Base-by-base conservation (phyloP, 2,888 invertebrate species). In the Nebria brevicollis region DNA sequence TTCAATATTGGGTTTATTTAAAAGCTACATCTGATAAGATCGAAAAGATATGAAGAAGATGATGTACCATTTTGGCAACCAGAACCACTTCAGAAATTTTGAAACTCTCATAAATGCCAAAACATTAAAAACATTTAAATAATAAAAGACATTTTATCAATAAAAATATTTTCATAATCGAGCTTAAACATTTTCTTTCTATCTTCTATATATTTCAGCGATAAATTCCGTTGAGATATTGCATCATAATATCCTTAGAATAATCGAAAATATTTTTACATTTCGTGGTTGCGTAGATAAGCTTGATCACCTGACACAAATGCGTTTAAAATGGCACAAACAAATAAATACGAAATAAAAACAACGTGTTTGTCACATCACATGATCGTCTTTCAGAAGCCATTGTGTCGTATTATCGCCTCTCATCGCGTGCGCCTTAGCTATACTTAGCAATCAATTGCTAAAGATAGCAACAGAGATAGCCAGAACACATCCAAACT, bases 401-500 rank as follows among this genome's bases (percentile, higher is more conserved):
- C 78, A 78, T 78, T 78, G 78, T 78, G 78, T 73, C 73, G 77
- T 34, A 77, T 77, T 66, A 77, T 77, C 77, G 68, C 66, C 66
- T 66, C 66, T 42, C 25, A 77, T 15, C 34, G 34, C 66, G 65
- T 54, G 13, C 54, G 72, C 77, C 20, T 41, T 34, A 42, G 73
- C 73, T 78, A 78, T 73, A 78, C 73, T 78, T 78, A 78, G 78
- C 78, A 64, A 15, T 73, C 41, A 15, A 42, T 73, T 8, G 73
- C 73, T 73, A 73, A 73, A 73, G 73, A 73, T 73, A 73, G 73
- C 73, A 41, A 73, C 11, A 70, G 70, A 15, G 70, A 34, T 70
- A 15, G 70, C 25, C 70, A 70, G 70, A 25, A 25, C 7, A 34
- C 34, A 5, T 34, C 34, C 34, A 34, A 34, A 34, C 34, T 34